Evolutionary conservation across 2,113 vertebrate species (phyloP).

Genomic region (Cynopterus brachyotis): DNA sequence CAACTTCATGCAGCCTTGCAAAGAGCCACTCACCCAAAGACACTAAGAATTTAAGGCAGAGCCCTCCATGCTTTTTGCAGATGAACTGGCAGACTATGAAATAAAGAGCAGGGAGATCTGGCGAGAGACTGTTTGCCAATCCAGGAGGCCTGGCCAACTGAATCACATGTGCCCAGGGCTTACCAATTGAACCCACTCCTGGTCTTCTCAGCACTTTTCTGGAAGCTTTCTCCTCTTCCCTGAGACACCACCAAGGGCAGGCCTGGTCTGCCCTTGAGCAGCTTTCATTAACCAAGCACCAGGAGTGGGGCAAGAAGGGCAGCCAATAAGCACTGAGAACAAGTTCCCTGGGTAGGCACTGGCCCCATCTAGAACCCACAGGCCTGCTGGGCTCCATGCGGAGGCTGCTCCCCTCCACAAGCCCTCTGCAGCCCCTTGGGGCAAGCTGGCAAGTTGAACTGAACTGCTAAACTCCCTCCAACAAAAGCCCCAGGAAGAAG

Average conservation of each 20-base stretch:
- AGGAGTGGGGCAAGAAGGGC: too few species aligned
- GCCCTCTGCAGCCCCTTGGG: not conserved
- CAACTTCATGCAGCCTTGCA: not conserved
- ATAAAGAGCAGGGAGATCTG: not conserved
- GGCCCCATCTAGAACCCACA: not conserved
- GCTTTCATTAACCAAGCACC: not conserved
- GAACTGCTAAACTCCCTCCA: not conserved
- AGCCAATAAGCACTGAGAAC: not conserved
- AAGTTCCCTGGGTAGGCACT: too few species aligned
- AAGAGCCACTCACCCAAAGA: not conserved
- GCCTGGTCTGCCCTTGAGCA: not conserved
- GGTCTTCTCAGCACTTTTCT: not conserved
- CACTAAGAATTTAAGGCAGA: not conserved
- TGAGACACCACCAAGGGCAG: not conserved
- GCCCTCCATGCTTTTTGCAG: not conserved
- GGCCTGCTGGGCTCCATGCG: not conserved
- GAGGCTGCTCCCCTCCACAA: not conserved
- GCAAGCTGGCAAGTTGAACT: not conserved
- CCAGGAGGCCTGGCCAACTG: not conserved
- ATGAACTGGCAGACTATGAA: not conserved
- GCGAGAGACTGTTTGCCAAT: not conserved
- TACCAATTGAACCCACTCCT: not conserved
- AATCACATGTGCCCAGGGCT: fast-evolving
- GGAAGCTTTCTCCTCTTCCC: not conserved
- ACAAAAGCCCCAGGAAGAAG: not conserved